Evolutionary conservation across 2,888 invertebrate genomes (phyloP).

Genomic region (Limnephilus auricula): DNA sequence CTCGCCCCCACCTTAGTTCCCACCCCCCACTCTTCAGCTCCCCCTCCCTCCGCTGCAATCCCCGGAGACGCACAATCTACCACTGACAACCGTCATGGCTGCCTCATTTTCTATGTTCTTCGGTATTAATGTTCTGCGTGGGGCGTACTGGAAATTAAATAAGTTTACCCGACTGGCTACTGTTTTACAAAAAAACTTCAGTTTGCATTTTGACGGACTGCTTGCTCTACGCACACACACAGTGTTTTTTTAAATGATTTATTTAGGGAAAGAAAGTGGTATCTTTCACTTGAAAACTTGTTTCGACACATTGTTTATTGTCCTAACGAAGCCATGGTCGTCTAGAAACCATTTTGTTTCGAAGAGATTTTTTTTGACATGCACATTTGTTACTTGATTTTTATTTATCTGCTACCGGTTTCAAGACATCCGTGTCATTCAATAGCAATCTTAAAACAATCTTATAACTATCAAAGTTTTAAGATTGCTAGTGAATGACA

Average conservation of each 20-base stretch:
- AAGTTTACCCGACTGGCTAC: not conserved
- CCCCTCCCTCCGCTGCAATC: not conserved
- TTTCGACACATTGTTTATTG: no score
- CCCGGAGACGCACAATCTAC: not conserved
- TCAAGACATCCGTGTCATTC: no score
- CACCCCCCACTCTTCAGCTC: not conserved
- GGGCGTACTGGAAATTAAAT: not conserved
- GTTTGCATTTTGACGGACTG: not conserved
- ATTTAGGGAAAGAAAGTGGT: no score
- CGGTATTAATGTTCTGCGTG: not conserved
- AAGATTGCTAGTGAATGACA: no score
- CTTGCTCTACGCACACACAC: fast-evolving
- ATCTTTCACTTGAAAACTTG: no score
- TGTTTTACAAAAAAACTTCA: not conserved
- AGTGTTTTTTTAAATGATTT: not conserved
- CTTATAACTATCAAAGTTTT: no score
- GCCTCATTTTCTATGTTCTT: not conserved
- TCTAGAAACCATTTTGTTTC: no score
- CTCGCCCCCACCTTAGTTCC: not conserved
- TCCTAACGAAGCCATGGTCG: no score
- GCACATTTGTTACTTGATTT: no score
- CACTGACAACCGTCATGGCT: not conserved
- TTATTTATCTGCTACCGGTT: no score
- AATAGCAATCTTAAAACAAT: no score
- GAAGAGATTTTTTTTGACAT: no score